Percentiles rank a stretch among this genome's conserved stretches.
phyloP scores from a whole-genome alignment of 2,888 invertebrate species.

The Proisotoma minuta region DNA sequence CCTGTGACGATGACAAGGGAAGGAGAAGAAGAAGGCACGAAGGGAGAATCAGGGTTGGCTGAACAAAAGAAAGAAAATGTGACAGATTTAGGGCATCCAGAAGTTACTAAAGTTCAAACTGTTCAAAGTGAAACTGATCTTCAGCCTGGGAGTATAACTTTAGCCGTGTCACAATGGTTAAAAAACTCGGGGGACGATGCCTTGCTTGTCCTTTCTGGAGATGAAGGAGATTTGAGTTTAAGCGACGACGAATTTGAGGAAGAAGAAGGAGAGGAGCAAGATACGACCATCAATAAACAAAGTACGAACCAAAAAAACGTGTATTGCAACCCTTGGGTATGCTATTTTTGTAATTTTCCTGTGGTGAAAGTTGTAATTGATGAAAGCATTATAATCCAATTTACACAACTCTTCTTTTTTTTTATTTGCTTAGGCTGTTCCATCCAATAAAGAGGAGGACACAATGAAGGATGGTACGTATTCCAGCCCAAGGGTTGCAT shows the following conservation, averaged over 20 bases:
- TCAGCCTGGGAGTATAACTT: slow-evolving; percentile 46
- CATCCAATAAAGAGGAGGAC: slow-evolving; percentile 47
- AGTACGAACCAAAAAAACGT: slow-evolving; percentile 55
- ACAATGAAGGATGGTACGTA: slow-evolving; percentile 30
- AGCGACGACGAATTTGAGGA: slow-evolving; percentile 28
- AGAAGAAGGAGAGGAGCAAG: slow-evolving; percentile 16
- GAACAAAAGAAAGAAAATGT: background rate
- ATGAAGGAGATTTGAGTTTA: slow-evolving; percentile 8
- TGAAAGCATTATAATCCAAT: background rate
- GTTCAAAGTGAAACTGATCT: background rate
- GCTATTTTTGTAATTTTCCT: slow-evolving; percentile 49
- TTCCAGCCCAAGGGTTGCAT: slow-evolving; percentile 48
- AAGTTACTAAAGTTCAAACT: background rate
- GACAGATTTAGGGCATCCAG: slow-evolving; percentile 13
- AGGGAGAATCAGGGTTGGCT: background rate
- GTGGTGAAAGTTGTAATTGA: background rate
- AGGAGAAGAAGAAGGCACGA: background rate
- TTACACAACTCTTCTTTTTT: background rate
- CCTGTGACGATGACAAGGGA: background rate
- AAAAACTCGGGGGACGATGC: slow-evolving; percentile 47
- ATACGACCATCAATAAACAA: too few relatives aligned
- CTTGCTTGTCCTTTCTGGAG: slow-evolving; percentile 31
- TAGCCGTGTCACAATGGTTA: slow-evolving; percentile 47
- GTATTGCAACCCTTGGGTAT: slow-evolving; percentile 56
- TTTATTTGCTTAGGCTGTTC: slow-evolving; percentile 31